Evolutionary conservation across 2,797 vertebrate genomes (phyloP).

Genomic region (Hypotaenidia philippensis): DNA sequence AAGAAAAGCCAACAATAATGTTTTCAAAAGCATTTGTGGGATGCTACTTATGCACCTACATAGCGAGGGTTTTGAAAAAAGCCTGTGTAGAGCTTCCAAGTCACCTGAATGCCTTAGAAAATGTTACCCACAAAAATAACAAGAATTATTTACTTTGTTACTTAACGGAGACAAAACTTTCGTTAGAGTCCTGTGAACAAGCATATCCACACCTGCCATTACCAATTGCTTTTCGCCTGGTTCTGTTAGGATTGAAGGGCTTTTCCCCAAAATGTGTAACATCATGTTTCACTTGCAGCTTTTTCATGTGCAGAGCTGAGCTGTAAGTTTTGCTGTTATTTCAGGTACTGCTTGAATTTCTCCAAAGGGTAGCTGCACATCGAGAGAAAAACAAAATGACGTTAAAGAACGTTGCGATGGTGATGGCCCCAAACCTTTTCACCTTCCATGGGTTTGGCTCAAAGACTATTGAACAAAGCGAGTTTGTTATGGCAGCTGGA

Average conservation of each 20-base stretch:
- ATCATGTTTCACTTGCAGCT: not conserved
- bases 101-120: not conserved
- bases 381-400: conserved; percentile 96
- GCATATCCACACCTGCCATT: not conserved
- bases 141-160: not conserved
- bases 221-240: not conserved
- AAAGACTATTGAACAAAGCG: conserved; percentile 89
- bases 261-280: not conserved
- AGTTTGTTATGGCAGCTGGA: conserved; percentile 91
- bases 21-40: not conserved
- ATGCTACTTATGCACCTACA: not conserved
- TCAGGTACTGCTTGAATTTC: conserved; percentile 94
- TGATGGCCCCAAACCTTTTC: conserved; percentile 98
- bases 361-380: conserved; percentile 91
- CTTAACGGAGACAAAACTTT: not conserved
- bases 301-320: not conserved
- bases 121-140: not conserved
- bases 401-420: conserved; percentile 92
- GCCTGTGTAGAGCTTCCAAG: not conserved
- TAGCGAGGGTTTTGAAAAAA: not conserved
- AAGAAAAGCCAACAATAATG: not conserved
- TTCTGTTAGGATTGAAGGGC: not conserved
- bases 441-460: conserved; percentile 88
- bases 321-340: conserved; percentile 61
- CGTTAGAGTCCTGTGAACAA: not conserved